Conservation (phyloP, 2,113 vertebrate species). For the Heterochromis multidens region DNA sequence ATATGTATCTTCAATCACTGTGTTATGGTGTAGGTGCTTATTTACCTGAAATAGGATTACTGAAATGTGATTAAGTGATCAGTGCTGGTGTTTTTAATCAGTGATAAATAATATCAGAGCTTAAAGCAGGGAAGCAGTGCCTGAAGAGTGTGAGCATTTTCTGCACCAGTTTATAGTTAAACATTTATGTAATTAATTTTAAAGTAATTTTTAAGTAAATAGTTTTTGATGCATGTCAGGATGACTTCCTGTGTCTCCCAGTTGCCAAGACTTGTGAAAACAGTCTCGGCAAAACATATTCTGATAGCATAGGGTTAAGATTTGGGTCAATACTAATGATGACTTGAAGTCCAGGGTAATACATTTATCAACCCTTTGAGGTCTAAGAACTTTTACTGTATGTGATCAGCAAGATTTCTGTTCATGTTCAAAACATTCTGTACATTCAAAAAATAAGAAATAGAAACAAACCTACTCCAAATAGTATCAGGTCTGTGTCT, state of each 20-base stretch:
- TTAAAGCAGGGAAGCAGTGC: not conserved
- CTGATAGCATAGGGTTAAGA: no score
- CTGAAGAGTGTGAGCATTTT: no score
- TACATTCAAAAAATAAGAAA: not conserved
- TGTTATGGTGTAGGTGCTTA: not conserved
- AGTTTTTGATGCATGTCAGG: no score
- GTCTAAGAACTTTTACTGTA: not conserved
- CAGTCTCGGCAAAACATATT: not conserved
- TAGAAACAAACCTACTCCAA: not conserved
- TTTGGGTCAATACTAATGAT: no score
- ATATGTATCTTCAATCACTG: not conserved
- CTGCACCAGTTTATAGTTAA: no score
- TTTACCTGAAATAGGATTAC: not conserved
- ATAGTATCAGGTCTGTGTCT: not conserved
- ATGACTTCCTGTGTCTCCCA: no score
- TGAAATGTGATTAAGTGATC: not conserved
- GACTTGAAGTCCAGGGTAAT: not conserved
- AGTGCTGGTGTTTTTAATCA: not conserved
- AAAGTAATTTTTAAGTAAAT: no score
- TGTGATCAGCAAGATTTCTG: not conserved
- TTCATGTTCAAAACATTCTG: not conserved
- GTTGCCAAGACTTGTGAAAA: not conserved
- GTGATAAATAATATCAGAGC: no score
- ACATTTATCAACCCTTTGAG: not conserved
- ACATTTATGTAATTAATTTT: no score